Conservation (phyloP, 2,888 invertebrate genomes). For the Agapetus fuscipes region DNA sequence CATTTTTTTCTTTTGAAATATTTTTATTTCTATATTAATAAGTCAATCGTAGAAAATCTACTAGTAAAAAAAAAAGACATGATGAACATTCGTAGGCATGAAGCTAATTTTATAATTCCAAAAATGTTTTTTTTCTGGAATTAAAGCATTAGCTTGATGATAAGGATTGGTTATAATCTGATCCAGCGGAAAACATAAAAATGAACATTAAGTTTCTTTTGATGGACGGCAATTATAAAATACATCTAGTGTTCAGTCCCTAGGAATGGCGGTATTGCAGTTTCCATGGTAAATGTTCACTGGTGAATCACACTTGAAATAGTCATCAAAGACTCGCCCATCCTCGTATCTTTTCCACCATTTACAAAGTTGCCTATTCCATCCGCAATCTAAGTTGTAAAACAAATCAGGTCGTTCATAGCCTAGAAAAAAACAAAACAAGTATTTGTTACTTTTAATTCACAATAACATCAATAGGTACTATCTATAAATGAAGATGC, state of each 20-base stretch:
- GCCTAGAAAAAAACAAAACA: slow-evolving; percentile 32
- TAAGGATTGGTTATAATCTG: slow-evolving; percentile 1
- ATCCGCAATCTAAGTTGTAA: slow-evolving; percentile 62
- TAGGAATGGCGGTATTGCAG: slow-evolving; percentile 60
- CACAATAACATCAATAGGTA: neutral
- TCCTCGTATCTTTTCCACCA: slow-evolving; percentile 77
- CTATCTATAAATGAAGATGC: neutral
- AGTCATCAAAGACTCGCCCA: slow-evolving; percentile 58
- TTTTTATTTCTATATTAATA: too few relatives aligned
- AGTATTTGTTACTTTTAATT: slow-evolving; percentile 35
- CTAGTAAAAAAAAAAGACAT: too few relatives aligned
- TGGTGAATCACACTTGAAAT: slow-evolving; percentile 56
- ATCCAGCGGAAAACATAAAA: neutral
- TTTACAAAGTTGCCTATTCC: slow-evolving; percentile 72
- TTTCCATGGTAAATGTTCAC: slow-evolving; percentile 66
- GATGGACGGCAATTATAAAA: too few relatives aligned
- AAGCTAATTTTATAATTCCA: too few relatives aligned
- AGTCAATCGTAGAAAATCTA: too few relatives aligned
- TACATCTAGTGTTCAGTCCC: neutral
- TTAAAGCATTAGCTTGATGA: too few relatives aligned
- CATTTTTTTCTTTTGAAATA: too few relatives aligned
- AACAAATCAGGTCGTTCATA: slow-evolving; percentile 62
- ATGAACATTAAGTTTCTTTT: neutral
- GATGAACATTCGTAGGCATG: too few relatives aligned
- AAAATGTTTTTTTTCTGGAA: too few relatives aligned